Conservation (phyloP, 2,113 vertebrate species). For the Gracilinanus agilis region DNA sequence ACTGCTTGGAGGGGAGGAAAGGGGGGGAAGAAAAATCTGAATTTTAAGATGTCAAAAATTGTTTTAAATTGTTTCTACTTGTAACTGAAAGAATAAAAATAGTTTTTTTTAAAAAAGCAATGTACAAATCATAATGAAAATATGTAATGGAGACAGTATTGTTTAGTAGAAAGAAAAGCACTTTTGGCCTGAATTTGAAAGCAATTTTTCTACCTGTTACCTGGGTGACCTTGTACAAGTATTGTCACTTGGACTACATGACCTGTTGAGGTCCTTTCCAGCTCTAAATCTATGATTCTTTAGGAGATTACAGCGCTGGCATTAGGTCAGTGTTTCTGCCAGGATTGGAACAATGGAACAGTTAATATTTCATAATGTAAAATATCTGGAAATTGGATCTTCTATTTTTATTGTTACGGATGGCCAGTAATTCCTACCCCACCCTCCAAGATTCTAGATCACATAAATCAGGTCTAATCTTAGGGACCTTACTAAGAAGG, state of each 20-base stretch:
- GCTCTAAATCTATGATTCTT: neutral
- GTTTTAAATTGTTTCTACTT: too few species aligned
- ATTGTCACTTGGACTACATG: neutral
- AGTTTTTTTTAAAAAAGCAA: neutral
- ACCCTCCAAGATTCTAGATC: neutral
- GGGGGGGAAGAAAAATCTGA: too few species aligned
- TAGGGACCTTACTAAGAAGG: neutral
- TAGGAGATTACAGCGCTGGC: too few species aligned
- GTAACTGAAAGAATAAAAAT: too few species aligned
- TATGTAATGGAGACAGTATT: neutral
- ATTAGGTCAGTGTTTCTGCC: neutral
- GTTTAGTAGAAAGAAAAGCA: neutral
- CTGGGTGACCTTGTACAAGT: neutral
- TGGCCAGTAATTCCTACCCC: neutral
- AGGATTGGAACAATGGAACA: neutral
- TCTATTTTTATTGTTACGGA: neutral
- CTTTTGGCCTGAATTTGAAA: neutral
- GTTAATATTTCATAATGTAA: neutral
- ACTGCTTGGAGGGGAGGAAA: too few species aligned
- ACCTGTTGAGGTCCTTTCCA: neutral
- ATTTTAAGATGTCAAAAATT: too few species aligned
- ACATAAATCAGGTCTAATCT: neutral
- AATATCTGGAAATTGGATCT: neutral
- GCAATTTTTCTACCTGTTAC: neutral
- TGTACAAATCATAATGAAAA: neutral